Evolutionary conservation across 2,888 invertebrate species (phyloP).

Genomic region (Cybosia mesomella): DNA sequence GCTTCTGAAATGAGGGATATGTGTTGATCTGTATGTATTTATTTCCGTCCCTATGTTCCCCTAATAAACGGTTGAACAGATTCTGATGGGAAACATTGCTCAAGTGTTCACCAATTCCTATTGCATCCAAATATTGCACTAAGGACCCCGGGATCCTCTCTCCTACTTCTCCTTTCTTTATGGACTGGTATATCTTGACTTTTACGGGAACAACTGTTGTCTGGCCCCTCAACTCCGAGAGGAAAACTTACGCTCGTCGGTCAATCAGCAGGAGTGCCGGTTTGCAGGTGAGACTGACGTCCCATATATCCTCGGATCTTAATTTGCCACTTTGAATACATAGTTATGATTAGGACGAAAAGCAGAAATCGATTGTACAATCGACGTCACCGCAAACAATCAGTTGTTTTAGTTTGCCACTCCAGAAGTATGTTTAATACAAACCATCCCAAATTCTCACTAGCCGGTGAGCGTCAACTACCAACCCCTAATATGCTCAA

Average conservation of each 20-base stretch:
- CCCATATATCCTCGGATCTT: too few species aligned
- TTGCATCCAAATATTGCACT: too few species aligned
- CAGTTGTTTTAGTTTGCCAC: neutral
- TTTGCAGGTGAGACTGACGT: neutral
- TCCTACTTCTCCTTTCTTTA: too few species aligned
- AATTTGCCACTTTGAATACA: too few species aligned
- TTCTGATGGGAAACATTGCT: neutral
- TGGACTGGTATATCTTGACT: neutral
- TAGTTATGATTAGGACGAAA: too few species aligned
- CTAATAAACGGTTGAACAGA: neutral
- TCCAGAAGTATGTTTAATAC: neutral
- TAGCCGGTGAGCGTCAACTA: neutral
- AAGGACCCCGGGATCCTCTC: too few species aligned
- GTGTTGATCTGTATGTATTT: neutral
- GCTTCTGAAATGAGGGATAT: neutral
- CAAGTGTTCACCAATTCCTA: too few species aligned
- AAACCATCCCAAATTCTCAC: neutral
- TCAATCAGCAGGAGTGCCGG: neutral
- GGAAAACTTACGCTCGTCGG: neutral
- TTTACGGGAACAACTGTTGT: neutral
- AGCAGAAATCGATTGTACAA: too few species aligned
- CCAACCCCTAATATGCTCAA: slow-evolving; percentile 1
- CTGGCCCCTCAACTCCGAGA: neutral
- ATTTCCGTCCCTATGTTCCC: neutral
- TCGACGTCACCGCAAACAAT: neutral